Evolutionary conservation across 2,797 vertebrate species (phyloP).

Genomic region (Danio aesculapii): DNA sequence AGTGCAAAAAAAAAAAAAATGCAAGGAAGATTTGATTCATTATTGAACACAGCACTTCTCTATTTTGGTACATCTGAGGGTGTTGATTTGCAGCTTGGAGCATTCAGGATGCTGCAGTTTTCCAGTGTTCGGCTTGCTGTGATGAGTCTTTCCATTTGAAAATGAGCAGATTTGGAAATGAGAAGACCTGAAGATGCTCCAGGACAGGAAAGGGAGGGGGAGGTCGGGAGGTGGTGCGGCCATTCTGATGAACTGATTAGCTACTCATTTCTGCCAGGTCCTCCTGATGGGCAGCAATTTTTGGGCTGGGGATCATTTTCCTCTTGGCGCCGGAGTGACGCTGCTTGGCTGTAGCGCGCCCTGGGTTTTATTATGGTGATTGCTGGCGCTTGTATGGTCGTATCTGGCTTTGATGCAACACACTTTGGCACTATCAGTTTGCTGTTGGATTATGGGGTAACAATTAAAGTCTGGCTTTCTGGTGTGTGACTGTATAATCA

Average conservation of each 20-base stretch:
- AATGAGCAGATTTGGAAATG: constrained; percentile 44
- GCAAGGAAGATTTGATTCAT: constrained; percentile 62
- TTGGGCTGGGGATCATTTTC: constrained; percentile 57
- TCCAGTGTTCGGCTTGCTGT: constrained; percentile 48
- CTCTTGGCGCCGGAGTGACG: constrained; percentile 47
- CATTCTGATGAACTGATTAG: constrained; percentile 45
- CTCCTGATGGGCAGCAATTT: constrained; percentile 49
- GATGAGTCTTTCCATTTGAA: constrained; percentile 59
- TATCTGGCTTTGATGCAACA: constrained; percentile 52
- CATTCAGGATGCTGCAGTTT: background rate
- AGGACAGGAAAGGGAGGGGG: background rate
- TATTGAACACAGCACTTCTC: constrained; percentile 57
- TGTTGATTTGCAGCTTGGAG: constrained; percentile 6
- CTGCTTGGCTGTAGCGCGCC: constrained; percentile 46
- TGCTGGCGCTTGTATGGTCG: constrained; percentile 54
- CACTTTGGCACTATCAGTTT: constrained; percentile 58
- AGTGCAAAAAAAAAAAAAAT: constrained; percentile 21
- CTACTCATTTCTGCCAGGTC: constrained; percentile 46
- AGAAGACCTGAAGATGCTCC: constrained; percentile 54
- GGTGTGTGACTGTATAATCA: constrained; percentile 55
- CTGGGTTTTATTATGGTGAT: constrained; percentile 61
- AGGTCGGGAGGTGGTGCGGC: constrained; percentile 5
- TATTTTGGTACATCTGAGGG: constrained; percentile 58
- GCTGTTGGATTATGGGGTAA: constrained; percentile 57
- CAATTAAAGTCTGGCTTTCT: constrained; percentile 57